Conservation (phyloP, 2,888 invertebrate species). For the Eumerus sabulonum region DNA sequence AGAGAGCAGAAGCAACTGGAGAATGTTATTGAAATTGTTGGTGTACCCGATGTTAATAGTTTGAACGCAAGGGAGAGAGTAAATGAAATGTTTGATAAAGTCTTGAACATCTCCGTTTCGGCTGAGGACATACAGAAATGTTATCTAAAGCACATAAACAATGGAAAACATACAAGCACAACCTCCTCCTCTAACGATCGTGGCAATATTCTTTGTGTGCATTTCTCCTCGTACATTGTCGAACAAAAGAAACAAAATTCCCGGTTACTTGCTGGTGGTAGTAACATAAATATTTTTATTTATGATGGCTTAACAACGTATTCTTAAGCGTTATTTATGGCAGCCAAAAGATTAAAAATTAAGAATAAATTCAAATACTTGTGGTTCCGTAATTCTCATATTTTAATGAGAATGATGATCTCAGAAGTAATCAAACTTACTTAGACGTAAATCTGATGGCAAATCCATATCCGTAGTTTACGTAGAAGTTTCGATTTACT, state of each 20-base stretch:
- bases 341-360: slow-evolving; percentile 17
- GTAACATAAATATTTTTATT: slow-evolving; percentile 1
- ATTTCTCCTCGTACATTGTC: slow-evolving; percentile 6
- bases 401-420: too few relatives aligned
- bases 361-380: slow-evolving; percentile 15
- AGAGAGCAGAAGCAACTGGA: slow-evolving; percentile 22
- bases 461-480: too few relatives aligned
- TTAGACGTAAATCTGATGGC: too few relatives aligned
- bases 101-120: background rate
- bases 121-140: slow-evolving; percentile 10
- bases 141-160: slow-evolving; percentile 7
- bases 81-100: slow-evolving; percentile 1
- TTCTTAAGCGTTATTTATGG: slow-evolving; percentile 9
- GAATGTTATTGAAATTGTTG: slow-evolving; percentile 15
- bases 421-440: too few relatives aligned
- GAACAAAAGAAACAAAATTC: slow-evolving; percentile 4
- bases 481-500: too few relatives aligned
- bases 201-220: background rate
- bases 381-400: too few relatives aligned
- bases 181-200: slow-evolving; percentile 2
- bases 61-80: slow-evolving; percentile 10
- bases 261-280: background rate
- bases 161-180: slow-evolving; percentile 4
- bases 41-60: slow-evolving; percentile 10
- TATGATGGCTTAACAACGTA: slow-evolving; percentile 1